Conservation (phyloP, 2,113 vertebrate genomes). For the Xiphophorus maculatus region DNA sequence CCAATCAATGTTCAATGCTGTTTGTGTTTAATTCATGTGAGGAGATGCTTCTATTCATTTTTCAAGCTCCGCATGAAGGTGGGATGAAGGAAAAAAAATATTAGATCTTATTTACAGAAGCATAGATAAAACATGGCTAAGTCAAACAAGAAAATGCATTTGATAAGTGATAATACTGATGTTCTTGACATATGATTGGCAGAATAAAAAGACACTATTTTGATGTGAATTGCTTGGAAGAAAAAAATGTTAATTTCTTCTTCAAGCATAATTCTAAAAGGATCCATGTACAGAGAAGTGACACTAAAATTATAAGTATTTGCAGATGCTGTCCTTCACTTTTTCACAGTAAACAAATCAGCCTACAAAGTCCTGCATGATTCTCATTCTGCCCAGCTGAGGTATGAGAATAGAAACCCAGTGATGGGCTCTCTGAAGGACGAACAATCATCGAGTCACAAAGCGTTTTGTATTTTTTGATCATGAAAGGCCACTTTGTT, state of each 20-base stretch:
- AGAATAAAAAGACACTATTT: conserved; percentile 36
- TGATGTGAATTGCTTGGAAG: conserved; percentile 36
- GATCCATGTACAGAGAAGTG: conserved; percentile 7
- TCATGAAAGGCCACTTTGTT: conserved; percentile 54
- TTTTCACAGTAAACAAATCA: conserved; percentile 52
- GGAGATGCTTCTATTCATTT: conserved; percentile 6
- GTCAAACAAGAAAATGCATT: conserved; percentile 17
- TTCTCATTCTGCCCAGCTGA: conserved; percentile 38
- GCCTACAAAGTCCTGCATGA: conserved; percentile 35
- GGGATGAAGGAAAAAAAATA: not conserved
- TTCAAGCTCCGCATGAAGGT: not conserved
- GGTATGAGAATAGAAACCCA: conserved; percentile 31
- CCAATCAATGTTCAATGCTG: conserved; percentile 52
- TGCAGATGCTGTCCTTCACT: conserved; percentile 41
- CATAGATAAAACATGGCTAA: conserved; percentile 13
- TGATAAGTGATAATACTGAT: conserved; percentile 14
- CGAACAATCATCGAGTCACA: conserved; percentile 31
- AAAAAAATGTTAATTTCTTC: conserved; percentile 13
- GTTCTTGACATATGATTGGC: conserved; percentile 48
- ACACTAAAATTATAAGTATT: conserved; percentile 36
- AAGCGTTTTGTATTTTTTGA: conserved; percentile 42
- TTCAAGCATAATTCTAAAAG: conserved; percentile 10
- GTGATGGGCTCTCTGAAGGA: conserved; percentile 4
- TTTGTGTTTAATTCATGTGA: conserved; percentile 37
- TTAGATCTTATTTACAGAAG: conserved; percentile 20